Conservation (phyloP, 1,140 invertebrate species). For the Temnothorax nylanderi region DNA sequence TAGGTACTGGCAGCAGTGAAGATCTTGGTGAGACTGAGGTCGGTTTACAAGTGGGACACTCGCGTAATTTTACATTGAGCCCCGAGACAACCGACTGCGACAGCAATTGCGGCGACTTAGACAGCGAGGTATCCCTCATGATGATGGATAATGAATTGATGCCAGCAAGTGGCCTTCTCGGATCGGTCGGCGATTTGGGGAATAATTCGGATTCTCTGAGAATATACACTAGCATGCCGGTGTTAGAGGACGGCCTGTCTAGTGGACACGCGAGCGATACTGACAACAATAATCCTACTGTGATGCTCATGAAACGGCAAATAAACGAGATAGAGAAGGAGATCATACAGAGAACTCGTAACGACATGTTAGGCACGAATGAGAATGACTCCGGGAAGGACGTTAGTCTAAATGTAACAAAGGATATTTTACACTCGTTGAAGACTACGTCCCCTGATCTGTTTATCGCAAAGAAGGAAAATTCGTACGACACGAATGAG, state of each 20-base stretch:
- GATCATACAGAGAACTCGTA: conserved; percentile 88
- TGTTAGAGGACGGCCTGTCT: conserved; percentile 97
- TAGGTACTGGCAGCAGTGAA: conserved; percentile 89
- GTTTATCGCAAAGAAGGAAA: conserved; percentile 85
- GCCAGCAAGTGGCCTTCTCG: conserved; percentile 82
- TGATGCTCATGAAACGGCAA: conserved; percentile 91
- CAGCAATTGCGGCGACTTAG: conserved; percentile 93
- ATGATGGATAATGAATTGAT: conserved; percentile 90
- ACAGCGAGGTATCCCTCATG: conserved; percentile 92
- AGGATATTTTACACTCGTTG: conserved; percentile 81
- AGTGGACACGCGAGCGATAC: conserved; percentile 96
- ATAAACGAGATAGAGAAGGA: conserved; percentile 91
- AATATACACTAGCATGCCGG: conserved; percentile 93
- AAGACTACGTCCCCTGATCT: conserved; percentile 84
- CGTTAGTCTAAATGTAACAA: conserved; percentile 80
- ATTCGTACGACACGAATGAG: conserved; percentile 82
- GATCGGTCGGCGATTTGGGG: conserved; percentile 86
- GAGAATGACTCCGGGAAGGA: conserved; percentile 78
- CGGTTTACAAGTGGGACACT: conserved; percentile 88
- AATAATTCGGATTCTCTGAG: conserved; percentile 87
- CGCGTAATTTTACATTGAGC: conserved; percentile 94
- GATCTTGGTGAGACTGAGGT: conserved; percentile 90
- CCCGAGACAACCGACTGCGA: conserved; percentile 98
- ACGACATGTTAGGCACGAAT: conserved; percentile 77
- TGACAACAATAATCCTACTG: conserved; percentile 93